Base-by-base conservation (phyloP, 1,140 invertebrate genomes). In the Lasaia peninsularis region DNA sequence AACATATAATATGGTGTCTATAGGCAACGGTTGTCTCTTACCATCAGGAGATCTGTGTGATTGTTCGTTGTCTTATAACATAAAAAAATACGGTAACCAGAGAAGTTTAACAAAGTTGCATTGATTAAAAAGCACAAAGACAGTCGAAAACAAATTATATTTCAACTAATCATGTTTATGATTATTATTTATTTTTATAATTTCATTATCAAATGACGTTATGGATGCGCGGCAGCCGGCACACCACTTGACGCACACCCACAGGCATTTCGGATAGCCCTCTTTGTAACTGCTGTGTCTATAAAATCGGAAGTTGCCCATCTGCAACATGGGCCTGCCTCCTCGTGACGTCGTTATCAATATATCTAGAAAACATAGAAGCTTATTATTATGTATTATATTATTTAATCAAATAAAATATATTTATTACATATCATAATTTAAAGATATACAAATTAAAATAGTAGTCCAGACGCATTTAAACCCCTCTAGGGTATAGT, bases 201-300 rank as follows among this genome's bases (percentile, higher is more conserved):
- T 68, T 18, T 52, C 56, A 21, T 50, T 60, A 7, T 65, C 63
- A 1, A 69, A 14, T 1, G 71, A 71, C 1, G 62, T 74, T 8
- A 76, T 52, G 8, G 73, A 71, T 0, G 62, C 66, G 2, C 75
- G 61, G 28, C 75, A 75, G 0, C 68, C 65, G 1, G 55, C 52
- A 18, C 58, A 62, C 58, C 63, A 69, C 16, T 69, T 73, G 7
- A 60, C 55, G 40, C 78, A 81, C 0, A 74, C 60, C 78, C 78
- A 81, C 2, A 75, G 18, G 37, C 63, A 67, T 20, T 64, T 74
- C 0, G 44, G 56, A 12, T 56, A 52, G 9, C 55, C 60, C 14
- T 61, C 51, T 20, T 63, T 69, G 50, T 71, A 74, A 20, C 67
- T 62, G 50, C 67, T 72, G 57, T 75, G 73, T 12, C 69, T 64